phyloP scores from a whole-genome alignment of 2,113 vertebrate species.

The Psittacula cyanocephala region DNA sequence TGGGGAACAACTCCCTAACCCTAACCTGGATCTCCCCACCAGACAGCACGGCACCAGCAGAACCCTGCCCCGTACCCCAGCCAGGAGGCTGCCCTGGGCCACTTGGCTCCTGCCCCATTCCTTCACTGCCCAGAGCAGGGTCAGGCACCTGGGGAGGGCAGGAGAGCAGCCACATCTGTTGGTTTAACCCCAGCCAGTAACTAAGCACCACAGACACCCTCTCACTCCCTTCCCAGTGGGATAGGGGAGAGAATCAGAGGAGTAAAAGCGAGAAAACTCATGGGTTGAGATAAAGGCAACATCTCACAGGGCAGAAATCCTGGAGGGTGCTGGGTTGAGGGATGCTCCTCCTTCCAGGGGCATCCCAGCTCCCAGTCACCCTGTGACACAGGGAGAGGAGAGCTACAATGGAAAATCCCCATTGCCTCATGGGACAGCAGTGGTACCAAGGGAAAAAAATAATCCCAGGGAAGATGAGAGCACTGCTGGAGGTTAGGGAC shows the following conservation, averaged over 20 bases:
- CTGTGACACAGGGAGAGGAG: too few relatives aligned
- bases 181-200: neutral
- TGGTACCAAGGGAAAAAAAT: neutral
- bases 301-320: neutral
- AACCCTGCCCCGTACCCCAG: neutral
- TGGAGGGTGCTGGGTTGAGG: neutral
- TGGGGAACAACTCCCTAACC: fast-evolving
- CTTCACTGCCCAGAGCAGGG: neutral
- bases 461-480: neutral
- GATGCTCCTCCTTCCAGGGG: fast-evolving
- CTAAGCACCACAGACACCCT: neutral
- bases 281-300: neutral
- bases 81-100: neutral
- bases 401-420: neutral
- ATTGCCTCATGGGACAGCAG: too few relatives aligned
- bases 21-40: neutral
- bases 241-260: neutral
- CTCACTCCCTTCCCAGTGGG: fast-evolving
- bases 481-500: neutral
- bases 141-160: neutral
- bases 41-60: neutral
- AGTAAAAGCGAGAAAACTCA: neutral
- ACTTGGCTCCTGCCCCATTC: neutral
- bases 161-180: fast-evolving
- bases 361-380: neutral